phyloP scores from a whole-genome alignment of 2,113 vertebrate species.

The Xenus cinereus region DNA sequence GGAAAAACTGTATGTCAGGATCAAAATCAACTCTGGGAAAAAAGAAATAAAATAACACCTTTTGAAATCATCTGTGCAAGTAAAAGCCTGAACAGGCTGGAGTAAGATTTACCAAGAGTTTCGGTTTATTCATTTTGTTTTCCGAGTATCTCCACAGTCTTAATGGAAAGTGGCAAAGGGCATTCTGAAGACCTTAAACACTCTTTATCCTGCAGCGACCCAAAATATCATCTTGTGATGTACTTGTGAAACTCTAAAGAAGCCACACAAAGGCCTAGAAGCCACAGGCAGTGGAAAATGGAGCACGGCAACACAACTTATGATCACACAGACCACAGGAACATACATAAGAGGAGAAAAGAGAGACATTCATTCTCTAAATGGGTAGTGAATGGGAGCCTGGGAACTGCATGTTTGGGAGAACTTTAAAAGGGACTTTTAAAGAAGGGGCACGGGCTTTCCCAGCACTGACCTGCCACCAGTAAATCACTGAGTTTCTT shows the following conservation, averaged over 20 bases:
- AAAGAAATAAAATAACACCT: background rate
- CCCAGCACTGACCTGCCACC: background rate
- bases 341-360: background rate
- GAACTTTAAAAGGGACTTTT: background rate
- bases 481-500: background rate
- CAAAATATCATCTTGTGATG: conserved; percentile 61
- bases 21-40: background rate
- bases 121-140: conserved; percentile 9
- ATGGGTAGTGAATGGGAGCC: background rate
- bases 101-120: background rate
- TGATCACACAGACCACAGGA: conserved; percentile 23
- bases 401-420: background rate
- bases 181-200: conserved; percentile 32
- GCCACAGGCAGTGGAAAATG: conserved; percentile 48
- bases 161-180: conserved; percentile 48
- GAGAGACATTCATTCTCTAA: background rate
- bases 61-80: background rate
- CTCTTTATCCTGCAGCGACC: conserved; percentile 2
- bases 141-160: background rate
- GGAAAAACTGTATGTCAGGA: background rate
- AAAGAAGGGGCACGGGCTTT: background rate
- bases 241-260: conserved; percentile 61
- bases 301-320: conserved; percentile 19
- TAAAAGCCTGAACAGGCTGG: background rate
- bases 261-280: conserved; percentile 51